These are phyloP conservation scores for Phrynocephalus versicolor DNA, from an alignment of 2,113 vertebrate genomes.

Conservation along the genomic window DNA sequence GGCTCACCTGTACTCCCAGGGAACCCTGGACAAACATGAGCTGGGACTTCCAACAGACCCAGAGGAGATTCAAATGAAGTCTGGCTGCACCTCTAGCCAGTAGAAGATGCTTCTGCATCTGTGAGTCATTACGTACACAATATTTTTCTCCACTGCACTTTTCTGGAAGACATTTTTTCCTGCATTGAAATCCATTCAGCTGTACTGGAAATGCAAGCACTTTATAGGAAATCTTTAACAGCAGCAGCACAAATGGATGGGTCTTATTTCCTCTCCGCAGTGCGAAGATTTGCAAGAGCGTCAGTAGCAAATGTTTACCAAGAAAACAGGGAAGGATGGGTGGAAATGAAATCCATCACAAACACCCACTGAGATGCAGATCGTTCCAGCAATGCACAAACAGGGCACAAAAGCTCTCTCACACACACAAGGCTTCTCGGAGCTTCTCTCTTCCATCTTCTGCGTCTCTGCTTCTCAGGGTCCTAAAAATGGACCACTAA, in stretches of 20 bases:
- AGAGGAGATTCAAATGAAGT: slow-evolving; percentile 47
- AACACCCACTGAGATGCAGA: neutral
- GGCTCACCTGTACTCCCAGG: slow-evolving; percentile 42
- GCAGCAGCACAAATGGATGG: slow-evolving; percentile 75
- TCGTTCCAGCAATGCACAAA: neutral
- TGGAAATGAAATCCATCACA: slow-evolving; percentile 36
- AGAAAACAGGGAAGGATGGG: slow-evolving; percentile 20
- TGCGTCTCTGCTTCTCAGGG: neutral
- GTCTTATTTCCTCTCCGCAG: slow-evolving; percentile 76
- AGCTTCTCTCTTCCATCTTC: neutral
- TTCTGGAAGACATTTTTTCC: slow-evolving; percentile 66
- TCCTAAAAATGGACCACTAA: neutral
- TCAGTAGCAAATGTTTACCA: slow-evolving; percentile 64
- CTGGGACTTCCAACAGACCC: slow-evolving; percentile 36
- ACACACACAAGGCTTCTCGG: neutral
- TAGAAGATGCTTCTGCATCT: slow-evolving; percentile 68
- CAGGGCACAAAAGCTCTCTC: neutral
- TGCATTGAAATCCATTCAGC: slow-evolving; percentile 79
- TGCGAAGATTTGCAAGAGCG: slow-evolving; percentile 69
- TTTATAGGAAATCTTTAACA: slow-evolving; percentile 83
- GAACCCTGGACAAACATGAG: slow-evolving; percentile 36
- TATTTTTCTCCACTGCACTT: slow-evolving; percentile 75
- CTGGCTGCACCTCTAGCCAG: slow-evolving; percentile 39
- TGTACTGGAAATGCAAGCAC: slow-evolving; percentile 73
- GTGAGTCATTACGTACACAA: slow-evolving; percentile 77